A percentile compares a stretch with the other conserved stretches of the same genome.
Conservation (phyloP, 2,113 vertebrate genomes). For the Rhinoderma darwinii region DNA sequence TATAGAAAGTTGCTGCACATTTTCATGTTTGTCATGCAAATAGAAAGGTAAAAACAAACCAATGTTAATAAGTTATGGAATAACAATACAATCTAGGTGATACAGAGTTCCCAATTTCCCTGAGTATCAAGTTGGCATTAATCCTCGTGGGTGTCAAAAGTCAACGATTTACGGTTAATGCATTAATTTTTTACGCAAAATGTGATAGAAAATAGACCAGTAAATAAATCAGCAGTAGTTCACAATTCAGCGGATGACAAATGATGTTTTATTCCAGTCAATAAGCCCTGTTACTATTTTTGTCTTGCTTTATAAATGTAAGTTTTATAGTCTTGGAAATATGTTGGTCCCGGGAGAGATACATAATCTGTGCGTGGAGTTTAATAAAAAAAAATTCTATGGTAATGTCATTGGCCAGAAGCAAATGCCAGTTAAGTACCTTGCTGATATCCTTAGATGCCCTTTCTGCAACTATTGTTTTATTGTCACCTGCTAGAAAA, state of each 20-base stretch:
- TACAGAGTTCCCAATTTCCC: no score
- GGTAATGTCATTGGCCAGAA: background rate
- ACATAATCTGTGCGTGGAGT: background rate
- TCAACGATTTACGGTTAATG: background rate
- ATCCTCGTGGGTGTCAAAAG: background rate
- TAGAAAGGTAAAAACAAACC: background rate
- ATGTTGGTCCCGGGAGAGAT: background rate
- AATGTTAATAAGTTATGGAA: background rate
- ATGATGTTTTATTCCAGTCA: background rate
- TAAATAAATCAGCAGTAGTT: background rate
- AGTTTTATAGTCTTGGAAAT: background rate
- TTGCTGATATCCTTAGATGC: slow-evolving; percentile 9
- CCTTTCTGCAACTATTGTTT: background rate
- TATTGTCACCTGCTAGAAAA: background rate
- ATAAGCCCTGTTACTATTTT: background rate
- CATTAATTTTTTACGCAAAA: background rate
- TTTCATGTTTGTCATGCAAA: background rate
- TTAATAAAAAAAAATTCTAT: slow-evolving; percentile 6
- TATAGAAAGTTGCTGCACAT: background rate
- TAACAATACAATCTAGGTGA: background rate
- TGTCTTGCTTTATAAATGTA: background rate
- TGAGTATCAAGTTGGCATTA: no score
- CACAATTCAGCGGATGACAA: background rate
- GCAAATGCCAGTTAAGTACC: slow-evolving; percentile 1
- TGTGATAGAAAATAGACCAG: background rate